A percentile compares a stretch with the other conserved stretches of the same genome.
phyloP scores from a whole-genome alignment of 2,113 vertebrate genomes.

The Narcine bancroftii region DNA sequence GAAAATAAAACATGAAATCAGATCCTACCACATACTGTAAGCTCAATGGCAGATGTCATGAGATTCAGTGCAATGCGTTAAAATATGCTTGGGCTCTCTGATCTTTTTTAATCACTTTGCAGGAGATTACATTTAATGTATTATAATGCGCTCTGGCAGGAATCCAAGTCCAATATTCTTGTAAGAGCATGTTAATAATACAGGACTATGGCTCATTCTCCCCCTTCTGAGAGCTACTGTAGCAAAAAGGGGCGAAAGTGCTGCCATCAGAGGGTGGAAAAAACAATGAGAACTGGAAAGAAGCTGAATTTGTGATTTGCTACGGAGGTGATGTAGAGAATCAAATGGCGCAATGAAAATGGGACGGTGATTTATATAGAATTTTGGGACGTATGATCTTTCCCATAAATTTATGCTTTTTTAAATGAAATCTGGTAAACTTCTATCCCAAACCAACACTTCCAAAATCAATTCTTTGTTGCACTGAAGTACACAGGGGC shows the following conservation, averaged over 20 bases:
- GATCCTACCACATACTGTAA: slow-evolving; percentile 11
- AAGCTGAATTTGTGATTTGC: neutral
- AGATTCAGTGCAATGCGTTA: slow-evolving; percentile 32
- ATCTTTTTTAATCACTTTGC: slow-evolving; percentile 36
- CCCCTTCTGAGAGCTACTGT: slow-evolving; percentile 5
- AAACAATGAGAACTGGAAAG: neutral
- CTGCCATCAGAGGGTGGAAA: neutral
- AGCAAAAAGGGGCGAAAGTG: neutral
- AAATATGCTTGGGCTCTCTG: slow-evolving; percentile 35
- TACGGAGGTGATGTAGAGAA: neutral
- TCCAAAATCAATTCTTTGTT: neutral
- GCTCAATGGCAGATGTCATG: slow-evolving; percentile 34
- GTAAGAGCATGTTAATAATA: slow-evolving; percentile 34
- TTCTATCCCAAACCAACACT: no score
- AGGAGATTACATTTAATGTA: slow-evolving; percentile 38
- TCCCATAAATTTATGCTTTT: neutral
- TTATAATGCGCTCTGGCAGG: slow-evolving; percentile 35
- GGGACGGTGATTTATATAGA: neutral
- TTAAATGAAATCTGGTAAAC: neutral
- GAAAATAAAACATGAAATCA: neutral
- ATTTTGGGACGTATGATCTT: neutral
- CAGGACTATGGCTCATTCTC: neutral
- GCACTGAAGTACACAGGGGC: neutral
- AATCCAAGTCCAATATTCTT: slow-evolving; percentile 37
- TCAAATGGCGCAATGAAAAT: no score